Base-by-base conservation (phyloP, 2,888 invertebrate species). In the Euspilapteryx auroguttella region DNA sequence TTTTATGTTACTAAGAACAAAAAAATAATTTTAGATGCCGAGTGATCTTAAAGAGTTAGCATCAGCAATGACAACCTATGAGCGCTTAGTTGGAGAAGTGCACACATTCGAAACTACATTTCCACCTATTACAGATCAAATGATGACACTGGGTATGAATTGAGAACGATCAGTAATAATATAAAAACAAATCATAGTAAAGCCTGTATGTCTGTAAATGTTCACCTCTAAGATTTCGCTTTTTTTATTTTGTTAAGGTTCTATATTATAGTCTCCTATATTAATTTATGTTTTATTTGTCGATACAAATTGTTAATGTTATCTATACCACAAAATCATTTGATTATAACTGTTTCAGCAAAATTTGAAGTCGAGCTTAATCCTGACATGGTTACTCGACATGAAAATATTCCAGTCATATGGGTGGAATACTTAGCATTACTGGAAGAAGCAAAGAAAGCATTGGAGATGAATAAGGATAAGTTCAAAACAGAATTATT, bases 321-420 rank as follows among this genome's bases (percentile, higher is more conserved):
- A n/a, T n/a, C n/a, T n/a, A n/a, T n/a, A n/a, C n/a, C n/a, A n/a
- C n/a, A n/a, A n/a, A n/a, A n/a, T n/a, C n/a, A n/a, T n/a, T n/a
- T n/a, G n/a, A n/a, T n/a, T n/a, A n/a, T n/a, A n/a, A n/a, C n/a
- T n/a, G n/a, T n/a, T n/a, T n/a, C 33, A 73, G 75, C 75, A 32
- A 91, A 89, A 49, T 90, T 90, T 51, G 84, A 86, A 37, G 85
- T 90, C 0, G 78, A 83, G 29, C 58, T 90, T 29, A 68, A 83
- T 24, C 75, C 80, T 8, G 79, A 83, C 34, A 79, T 86, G 55
- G 49, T 62, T 11, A 57, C 62, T 6, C 65, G 75, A 27, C 73
- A 82, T 35, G 78, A 80, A 39, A 79, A 78, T 28, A 78, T 91
- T 27, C 78, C 80, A 2, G 46, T 58, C 1, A 56, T 78, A 24